Evolutionary conservation across 2,797 vertebrate species (phyloP).

Genomic region (Limosa lapponica): DNA sequence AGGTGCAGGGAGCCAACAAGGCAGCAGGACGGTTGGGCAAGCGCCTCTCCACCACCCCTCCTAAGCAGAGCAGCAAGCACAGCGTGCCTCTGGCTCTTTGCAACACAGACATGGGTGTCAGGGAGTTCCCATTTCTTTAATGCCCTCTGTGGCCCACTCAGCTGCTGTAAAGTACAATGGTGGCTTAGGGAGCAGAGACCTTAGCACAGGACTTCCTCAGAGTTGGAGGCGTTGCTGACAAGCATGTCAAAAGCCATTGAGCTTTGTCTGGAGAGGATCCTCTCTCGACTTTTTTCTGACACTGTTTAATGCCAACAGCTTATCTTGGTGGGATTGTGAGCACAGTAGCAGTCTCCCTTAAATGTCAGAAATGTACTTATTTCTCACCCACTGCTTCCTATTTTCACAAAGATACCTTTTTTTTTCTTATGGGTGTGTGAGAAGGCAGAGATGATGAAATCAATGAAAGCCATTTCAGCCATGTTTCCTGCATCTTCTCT

Average conservation of each 20-base stretch:
- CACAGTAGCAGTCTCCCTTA: not conserved
- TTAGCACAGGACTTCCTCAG: not conserved
- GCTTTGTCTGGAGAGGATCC: not conserved
- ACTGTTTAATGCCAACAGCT: not conserved
- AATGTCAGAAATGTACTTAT: constrained; percentile 54
- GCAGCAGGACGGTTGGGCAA: not conserved
- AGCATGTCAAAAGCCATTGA: not conserved
- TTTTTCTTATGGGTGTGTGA: not conserved
- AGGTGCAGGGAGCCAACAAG: not conserved
- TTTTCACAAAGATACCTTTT: not conserved
- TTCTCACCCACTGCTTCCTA: constrained; percentile 72
- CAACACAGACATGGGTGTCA: rapidly evolving
- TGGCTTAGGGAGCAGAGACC: not conserved
- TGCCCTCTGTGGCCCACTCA: not conserved
- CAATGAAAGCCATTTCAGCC: not conserved
- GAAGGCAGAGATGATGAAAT: not conserved
- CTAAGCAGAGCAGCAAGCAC: rapidly evolving
- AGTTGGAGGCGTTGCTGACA: not conserved
- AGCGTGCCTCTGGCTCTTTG: rapidly evolving
- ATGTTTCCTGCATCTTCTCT: not conserved
- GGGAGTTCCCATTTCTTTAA: not conserved
- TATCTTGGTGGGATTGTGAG: constrained; percentile 17
- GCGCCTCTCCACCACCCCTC: rapidly evolving
- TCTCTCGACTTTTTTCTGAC: not conserved
- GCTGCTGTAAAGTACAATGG: not conserved